These are phyloP conservation scores for Druon quercuslanigerum DNA, from an alignment of 1,140 invertebrate species.

Conservation along the genomic window DNA sequence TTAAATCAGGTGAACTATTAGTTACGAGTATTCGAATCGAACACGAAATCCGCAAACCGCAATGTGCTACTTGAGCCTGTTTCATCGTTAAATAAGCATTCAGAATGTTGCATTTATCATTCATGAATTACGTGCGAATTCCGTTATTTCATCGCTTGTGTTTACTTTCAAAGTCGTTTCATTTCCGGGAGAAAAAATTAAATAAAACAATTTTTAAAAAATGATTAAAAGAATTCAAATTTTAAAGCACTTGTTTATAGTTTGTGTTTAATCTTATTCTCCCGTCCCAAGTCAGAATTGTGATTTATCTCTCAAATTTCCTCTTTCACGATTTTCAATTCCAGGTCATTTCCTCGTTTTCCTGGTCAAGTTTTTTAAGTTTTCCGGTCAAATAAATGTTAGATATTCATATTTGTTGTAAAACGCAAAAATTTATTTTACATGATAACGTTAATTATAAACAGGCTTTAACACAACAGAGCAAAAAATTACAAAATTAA, in stretches of 20 bases:
- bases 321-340: too few species aligned
- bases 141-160: not conserved
- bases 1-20: conserved; percentile 40
- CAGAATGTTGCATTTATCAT: not conserved
- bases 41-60: conserved; percentile 10
- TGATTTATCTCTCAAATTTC: too few species aligned
- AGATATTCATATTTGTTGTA: too few species aligned
- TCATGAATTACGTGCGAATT: conserved; percentile 14
- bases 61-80: not conserved
- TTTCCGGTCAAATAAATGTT: too few species aligned
- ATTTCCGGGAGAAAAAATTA: not conserved
- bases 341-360: too few species aligned
- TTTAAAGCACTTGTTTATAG: not conserved
- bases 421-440: too few species aligned
- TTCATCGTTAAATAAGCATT: conserved; percentile 7
- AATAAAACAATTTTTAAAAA: not conserved
- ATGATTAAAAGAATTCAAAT: not conserved
- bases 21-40: conserved; percentile 17
- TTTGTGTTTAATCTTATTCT: too few species aligned
- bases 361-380: too few species aligned
- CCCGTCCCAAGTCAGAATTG: too few species aligned
- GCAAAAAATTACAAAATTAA: too few species aligned
- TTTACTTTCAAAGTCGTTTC: not conserved
- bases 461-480: too few species aligned
- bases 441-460: too few species aligned